These are phyloP conservation scores for Drosophila orosa DNA, from an alignment of 1,140 invertebrate genomes.

Conservation along the genomic window DNA sequence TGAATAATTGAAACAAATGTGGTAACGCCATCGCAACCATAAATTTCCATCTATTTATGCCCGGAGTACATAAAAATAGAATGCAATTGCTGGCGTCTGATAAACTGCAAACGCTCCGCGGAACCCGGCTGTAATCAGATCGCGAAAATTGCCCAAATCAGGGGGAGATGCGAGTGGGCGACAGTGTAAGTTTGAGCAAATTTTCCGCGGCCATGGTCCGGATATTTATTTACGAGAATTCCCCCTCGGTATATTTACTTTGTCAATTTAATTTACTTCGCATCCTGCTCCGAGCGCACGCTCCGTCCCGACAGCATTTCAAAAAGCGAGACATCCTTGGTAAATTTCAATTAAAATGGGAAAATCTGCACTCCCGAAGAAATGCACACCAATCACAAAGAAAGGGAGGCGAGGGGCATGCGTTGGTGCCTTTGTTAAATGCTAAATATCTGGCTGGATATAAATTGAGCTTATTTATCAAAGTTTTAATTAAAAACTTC, in stretches of 20 bases:
- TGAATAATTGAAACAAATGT: slow-evolving; percentile 71
- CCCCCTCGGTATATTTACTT: slow-evolving; percentile 12
- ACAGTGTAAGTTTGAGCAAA: slow-evolving; percentile 3
- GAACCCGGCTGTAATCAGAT: slow-evolving; percentile 9
- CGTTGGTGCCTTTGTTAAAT: slow-evolving; percentile 46
- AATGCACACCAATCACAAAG: slow-evolving; percentile 42
- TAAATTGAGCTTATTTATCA: slow-evolving; percentile 83
- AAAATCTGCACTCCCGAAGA: slow-evolving; percentile 69
- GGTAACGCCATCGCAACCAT: slow-evolving; percentile 18
- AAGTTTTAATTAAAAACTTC: slow-evolving; percentile 82
- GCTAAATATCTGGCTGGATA: slow-evolving; percentile 69
- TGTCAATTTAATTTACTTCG: slow-evolving; percentile 39
- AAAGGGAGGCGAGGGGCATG: background rate
- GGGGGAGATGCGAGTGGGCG: background rate
- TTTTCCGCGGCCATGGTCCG: slow-evolving; percentile 5
- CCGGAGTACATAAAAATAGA: slow-evolving; percentile 20
- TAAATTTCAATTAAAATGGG: slow-evolving; percentile 72
- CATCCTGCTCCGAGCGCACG: slow-evolving; percentile 25
- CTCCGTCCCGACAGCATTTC: slow-evolving; percentile 28
- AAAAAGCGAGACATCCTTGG: slow-evolving; percentile 36
- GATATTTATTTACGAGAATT: slow-evolving; percentile 24
- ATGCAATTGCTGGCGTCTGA: slow-evolving; percentile 31
- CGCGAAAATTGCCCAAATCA: slow-evolving; percentile 12
- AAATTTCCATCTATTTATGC: slow-evolving; percentile 51
- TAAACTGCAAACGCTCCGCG: slow-evolving; percentile 19